Evolutionary conservation across 2,113 vertebrate species (phyloP).

Genomic region (Bos javanicus): DNA sequence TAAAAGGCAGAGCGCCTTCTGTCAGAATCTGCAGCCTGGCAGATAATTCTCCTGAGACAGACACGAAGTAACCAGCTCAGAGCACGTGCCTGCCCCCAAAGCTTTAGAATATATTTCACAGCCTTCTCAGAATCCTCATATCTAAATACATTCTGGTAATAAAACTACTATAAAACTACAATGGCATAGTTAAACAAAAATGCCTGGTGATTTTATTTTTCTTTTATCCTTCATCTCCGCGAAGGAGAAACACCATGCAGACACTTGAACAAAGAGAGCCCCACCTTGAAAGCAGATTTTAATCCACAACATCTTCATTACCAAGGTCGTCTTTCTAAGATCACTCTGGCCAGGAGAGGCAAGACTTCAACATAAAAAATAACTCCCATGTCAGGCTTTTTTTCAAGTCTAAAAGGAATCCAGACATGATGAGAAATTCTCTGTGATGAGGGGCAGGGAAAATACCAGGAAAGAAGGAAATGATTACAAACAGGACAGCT

Average conservation of each 20-base stretch:
- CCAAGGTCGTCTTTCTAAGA: background rate
- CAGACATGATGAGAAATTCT: background rate
- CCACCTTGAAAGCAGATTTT: background rate
- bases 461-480: background rate
- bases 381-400: background rate
- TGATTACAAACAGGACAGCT: background rate
- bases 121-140: conserved; percentile 1
- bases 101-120: conserved; percentile 29
- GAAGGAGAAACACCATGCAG: conserved; percentile 21
- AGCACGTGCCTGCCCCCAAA: background rate
- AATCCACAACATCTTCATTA: background rate
- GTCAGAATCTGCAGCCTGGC: conserved; percentile 27
- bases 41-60: conserved; percentile 33
- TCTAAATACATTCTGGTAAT: conserved; percentile 35
- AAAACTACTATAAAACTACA: conserved; percentile 38
- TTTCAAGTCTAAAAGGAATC: background rate
- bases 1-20: conserved; percentile 41
- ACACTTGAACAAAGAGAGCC: background rate
- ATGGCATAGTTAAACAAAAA: conserved; percentile 37
- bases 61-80: background rate
- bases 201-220: conserved; percentile 21
- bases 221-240: conserved; percentile 51
- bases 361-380: background rate
- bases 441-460: background rate
- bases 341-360: background rate